Evolutionary conservation across 2,113 vertebrate genomes (phyloP).

Genomic region (Petrocephalus microphthalmus): DNA sequence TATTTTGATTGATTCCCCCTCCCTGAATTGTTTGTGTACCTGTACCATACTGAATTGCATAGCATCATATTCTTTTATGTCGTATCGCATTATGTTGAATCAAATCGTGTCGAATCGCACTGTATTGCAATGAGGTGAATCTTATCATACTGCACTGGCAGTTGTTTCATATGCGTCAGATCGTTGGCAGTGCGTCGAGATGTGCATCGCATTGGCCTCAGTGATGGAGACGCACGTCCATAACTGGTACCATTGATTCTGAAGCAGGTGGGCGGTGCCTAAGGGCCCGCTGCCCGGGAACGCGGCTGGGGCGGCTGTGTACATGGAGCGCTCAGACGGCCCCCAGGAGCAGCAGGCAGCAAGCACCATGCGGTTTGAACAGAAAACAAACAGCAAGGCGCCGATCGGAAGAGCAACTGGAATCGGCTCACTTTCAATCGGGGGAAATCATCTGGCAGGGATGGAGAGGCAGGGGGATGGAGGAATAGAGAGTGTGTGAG

Average conservation of each 20-base stretch:
- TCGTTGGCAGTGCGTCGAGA: background rate
- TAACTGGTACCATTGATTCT: background rate
- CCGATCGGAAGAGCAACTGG: background rate
- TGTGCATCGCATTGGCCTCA: background rate
- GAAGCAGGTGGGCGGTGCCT: background rate
- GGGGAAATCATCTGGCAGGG: background rate
- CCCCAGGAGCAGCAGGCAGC: background rate
- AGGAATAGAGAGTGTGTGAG: background rate
- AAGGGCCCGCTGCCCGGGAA: background rate
- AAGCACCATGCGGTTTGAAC: background rate
- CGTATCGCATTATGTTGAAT: background rate
- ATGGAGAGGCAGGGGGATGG: background rate
- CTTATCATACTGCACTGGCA: background rate
- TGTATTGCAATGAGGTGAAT: background rate
- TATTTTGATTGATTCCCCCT: background rate
- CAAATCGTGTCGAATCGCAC: background rate
- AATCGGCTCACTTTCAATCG: background rate
- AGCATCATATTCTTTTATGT: background rate
- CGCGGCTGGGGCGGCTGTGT: background rate
- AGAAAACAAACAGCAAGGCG: background rate
- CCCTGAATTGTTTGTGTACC: background rate
- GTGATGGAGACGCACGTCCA: background rate
- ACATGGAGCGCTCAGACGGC: background rate
- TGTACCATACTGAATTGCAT: background rate
- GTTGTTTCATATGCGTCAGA: background rate